phyloP scores from a whole-genome alignment of 1,140 invertebrate genomes.

The Doryteuthis pealeii region DNA sequence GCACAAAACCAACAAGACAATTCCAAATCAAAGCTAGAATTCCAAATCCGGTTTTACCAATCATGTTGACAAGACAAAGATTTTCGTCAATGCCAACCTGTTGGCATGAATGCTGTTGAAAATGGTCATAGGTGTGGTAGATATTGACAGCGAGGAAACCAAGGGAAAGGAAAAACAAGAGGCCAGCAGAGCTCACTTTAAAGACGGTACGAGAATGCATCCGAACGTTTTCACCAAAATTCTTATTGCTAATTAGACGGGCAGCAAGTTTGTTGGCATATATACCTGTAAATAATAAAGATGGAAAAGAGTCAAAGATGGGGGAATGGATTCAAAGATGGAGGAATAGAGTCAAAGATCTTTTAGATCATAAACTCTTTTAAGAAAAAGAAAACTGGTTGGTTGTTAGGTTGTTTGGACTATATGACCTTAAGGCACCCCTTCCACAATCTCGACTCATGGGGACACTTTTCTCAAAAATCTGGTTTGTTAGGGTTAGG shows the following conservation, averaged over 20 bases:
- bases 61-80: constrained; percentile 55
- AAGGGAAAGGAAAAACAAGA: constrained; percentile 44
- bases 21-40: constrained; percentile 58
- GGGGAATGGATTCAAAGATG: no score
- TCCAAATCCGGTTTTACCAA: constrained; percentile 51
- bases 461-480: no score
- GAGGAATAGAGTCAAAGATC: no score
- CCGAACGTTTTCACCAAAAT: constrained; percentile 57
- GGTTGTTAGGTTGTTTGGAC: no score
- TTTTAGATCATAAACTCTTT: no score
- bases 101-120: constrained; percentile 38
- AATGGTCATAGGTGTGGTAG: constrained; percentile 36
- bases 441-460: no score
- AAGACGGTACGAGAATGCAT: constrained; percentile 60
- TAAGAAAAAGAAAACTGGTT: no score
- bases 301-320: no score
- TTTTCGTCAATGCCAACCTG: constrained; percentile 42
- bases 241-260: constrained; percentile 52
- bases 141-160: constrained; percentile 40
- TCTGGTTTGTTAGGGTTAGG: no score
- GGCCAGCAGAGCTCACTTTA: constrained; percentile 47
- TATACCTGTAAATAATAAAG: constrained; percentile 34
- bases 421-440: no score
- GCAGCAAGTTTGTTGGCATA: constrained; percentile 52
- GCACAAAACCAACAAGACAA: constrained; percentile 56